Evolutionary conservation across 2,113 vertebrate species (phyloP).

Genomic region (Heliornis fulica): DNA sequence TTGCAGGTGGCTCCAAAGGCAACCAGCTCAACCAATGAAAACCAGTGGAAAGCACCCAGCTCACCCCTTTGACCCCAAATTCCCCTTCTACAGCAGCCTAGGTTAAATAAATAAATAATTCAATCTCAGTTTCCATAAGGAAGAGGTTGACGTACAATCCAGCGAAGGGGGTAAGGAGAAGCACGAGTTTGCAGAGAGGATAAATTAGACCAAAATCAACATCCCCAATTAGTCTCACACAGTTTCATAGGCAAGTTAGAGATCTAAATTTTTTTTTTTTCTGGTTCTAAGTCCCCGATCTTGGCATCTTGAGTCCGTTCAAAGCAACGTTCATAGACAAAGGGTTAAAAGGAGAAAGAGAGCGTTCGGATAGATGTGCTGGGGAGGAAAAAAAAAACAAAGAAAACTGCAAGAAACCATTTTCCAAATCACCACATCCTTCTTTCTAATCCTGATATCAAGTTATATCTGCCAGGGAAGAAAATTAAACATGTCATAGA

Average conservation of each 20-base stretch:
- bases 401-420: constrained; percentile 38
- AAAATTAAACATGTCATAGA: neutral
- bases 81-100: neutral
- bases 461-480: neutral
- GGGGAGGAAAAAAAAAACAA: constrained; percentile 22
- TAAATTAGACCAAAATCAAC: neutral
- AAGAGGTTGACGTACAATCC: neutral
- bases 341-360: constrained; percentile 3
- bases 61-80: neutral
- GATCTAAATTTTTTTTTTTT: neutral
- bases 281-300: neutral
- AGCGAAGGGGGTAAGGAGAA: neutral
- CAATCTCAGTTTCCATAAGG: neutral
- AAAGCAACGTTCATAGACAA: neutral
- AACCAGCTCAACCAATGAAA: neutral
- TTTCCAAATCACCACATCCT: neutral
- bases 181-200: neutral
- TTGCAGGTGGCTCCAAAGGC: neutral
- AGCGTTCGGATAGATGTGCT: neutral
- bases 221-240: neutral
- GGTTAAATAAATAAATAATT: no score
- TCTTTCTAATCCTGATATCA: neutral
- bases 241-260: neutral
- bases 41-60: neutral
- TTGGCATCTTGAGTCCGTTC: neutral